Conservation (phyloP, 2,797 vertebrate species). For the Nannoperca obscura region DNA sequence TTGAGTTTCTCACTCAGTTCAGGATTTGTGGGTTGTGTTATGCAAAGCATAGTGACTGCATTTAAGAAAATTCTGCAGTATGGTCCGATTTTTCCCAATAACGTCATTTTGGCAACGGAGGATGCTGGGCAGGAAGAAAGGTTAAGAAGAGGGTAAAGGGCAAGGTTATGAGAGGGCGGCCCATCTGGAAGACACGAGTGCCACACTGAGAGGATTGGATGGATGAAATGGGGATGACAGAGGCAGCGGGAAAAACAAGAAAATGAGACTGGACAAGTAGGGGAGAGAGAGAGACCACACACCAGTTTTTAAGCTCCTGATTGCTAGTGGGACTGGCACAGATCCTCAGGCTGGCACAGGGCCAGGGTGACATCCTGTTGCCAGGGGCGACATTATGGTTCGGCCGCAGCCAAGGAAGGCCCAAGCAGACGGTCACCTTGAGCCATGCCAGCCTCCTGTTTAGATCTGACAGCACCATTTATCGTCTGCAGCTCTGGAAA, state of each 20-base stretch:
- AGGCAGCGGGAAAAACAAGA: constrained; percentile 42
- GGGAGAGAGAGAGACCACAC: constrained; percentile 53
- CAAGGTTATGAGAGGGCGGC: constrained; percentile 39
- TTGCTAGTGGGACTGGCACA: constrained; percentile 74
- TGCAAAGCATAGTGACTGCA: constrained; percentile 10
- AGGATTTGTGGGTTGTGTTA: constrained; percentile 1
- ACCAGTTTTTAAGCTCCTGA: constrained; percentile 71
- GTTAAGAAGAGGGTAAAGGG: constrained; percentile 24
- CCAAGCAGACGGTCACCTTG: constrained; percentile 88
- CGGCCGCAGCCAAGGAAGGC: constrained; percentile 74
- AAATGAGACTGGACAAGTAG: constrained; percentile 50
- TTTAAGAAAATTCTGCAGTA: constrained; percentile 21
- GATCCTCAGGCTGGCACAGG: constrained; percentile 75
- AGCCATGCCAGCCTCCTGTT: constrained; percentile 82
- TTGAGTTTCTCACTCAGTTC: constrained; percentile 14
- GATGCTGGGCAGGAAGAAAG: constrained; percentile 26
- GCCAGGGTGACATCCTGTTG: constrained; percentile 84
- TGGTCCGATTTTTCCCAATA: constrained; percentile 6
- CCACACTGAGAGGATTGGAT: constrained; percentile 31
- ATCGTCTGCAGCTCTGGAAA: constrained; percentile 72
- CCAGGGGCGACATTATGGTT: constrained; percentile 83
- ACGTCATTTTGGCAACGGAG: constrained; percentile 26
- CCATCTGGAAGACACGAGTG: constrained; percentile 58
- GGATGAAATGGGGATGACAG: constrained; percentile 49
- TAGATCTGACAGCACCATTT: constrained; percentile 82